Evolutionary conservation across 2,888 invertebrate genomes (phyloP), one percentile per base, ranked within the genome.

Genomic region (Eupithecia subumbrata): DNA sequence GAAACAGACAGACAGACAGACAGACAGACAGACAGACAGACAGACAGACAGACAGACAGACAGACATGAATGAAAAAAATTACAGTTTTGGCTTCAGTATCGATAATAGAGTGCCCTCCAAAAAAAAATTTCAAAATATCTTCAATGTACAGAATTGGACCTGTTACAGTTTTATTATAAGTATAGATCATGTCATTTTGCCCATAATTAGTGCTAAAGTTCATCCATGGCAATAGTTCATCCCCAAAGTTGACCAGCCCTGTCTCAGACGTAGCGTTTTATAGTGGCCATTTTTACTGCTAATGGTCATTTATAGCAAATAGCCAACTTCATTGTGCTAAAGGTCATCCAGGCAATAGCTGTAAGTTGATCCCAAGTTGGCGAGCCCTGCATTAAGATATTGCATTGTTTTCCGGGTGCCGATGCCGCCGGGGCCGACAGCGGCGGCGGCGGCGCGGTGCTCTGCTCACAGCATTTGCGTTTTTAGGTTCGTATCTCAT

Each of bases 401-500:
- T 88, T 92, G 66, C 91, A 79, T 86, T 84, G 87, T 94, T 94
- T 93, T 91, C 92, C 91, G 93, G 93, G 89, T 83, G 82, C 82
- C 83, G 86, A 87, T 91, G 92, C 90, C 83, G 86, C 87, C 91
- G 92, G 91, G 92, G 82, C 78, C 85, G 91, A 92, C 87, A 90
- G 86, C 84, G 90, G 90, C 90, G 88, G 86, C 84, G 90, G 90
- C 90, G 88, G 86, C 89, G 85, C 92, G 93, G 93, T 92, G 90
- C 91, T 92, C 94, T 92, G 91, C 93, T 95, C 93, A 94, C 94
- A 89, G 88, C 90, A 92, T 91, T 92, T 92, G 84, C 88, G 88
- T 92, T 94, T 94, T 93, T 95, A 95, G 95, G 95, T 95, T 93
- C 87, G 95, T 95, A 94, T 81, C 88, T 83, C 82, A 60, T 83